A percentile compares a stretch with the other conserved stretches of the same genome.
These are phyloP conservation scores for Cathartes aura DNA, from an alignment of 2,113 vertebrate species.

Conservation along the genomic window DNA sequence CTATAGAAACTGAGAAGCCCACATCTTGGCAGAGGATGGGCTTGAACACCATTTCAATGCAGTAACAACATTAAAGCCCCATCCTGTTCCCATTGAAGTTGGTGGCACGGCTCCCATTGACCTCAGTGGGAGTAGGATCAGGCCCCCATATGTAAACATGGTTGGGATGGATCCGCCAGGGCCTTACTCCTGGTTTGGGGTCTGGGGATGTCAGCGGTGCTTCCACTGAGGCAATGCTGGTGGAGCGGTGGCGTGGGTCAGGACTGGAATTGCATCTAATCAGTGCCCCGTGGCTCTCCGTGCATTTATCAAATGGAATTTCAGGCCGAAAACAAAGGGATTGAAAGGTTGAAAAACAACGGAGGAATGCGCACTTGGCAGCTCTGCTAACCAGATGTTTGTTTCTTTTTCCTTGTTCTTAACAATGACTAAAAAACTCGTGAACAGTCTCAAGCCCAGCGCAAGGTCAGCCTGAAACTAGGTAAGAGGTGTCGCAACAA, in stretches of 20 bases:
- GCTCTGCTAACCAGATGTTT: slow-evolving; percentile 72
- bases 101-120: slow-evolving; percentile 18
- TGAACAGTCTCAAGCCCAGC: slow-evolving; percentile 22
- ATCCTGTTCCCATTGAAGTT: background rate
- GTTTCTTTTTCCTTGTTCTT: slow-evolving; percentile 47
- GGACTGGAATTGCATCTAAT: background rate
- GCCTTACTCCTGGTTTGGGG: background rate
- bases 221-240: background rate
- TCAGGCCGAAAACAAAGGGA: slow-evolving; percentile 59
- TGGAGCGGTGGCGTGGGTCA: background rate
- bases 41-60: background rate
- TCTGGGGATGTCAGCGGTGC: background rate
- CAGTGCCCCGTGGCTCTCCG: background rate
- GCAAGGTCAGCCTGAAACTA: slow-evolving; percentile 45
- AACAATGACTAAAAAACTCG: slow-evolving; percentile 63
- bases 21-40: background rate
- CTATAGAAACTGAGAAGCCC: background rate
- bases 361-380: slow-evolving; percentile 64
- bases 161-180: background rate
- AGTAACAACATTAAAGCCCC: background rate
- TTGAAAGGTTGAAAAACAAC: slow-evolving; percentile 65
- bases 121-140: background rate
- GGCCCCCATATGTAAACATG: background rate
- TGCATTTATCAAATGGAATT: slow-evolving; percentile 62
- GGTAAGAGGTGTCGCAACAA: slow-evolving; percentile 67